Base-by-base conservation (phyloP, 2,888 invertebrate species). In the Creontiades dilutus region DNA sequence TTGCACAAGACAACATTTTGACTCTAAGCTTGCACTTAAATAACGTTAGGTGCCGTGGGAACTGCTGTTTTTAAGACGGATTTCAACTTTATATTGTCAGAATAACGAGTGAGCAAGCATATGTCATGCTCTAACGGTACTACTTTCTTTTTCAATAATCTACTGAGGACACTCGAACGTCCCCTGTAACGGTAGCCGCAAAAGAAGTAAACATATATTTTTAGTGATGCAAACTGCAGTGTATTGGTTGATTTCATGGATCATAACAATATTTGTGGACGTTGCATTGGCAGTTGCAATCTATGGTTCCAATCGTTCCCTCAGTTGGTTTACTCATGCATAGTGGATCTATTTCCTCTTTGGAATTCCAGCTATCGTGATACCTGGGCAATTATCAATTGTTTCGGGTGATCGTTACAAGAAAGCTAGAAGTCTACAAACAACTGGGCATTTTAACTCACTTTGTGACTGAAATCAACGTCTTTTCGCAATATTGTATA, bases 1-100 rank as follows among this genome's bases (percentile, higher is more conserved):
- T 98, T 93, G 97, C 97, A 91, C 98, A 98, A 37, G 97, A 98
- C 93, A 98, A 98, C 94, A 96, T 98, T 92, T 94, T 98, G 91
- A 96, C 97, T 47, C 94, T 98, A 55, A 95, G 96, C 7, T 94
- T 94, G 91, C 95, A 95, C 52, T 94, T 96, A 13, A 95, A 94
- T 0, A 94, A 94, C 89, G 93, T 93, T 11, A 93, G 78, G 9
- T 90, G 47, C 68, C 93, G 23, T 94, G 89, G 92, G 95, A 47
- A 95, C 94, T 93, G 94, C 96, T 92, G 95, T 97, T 86, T 97
- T 96, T 97, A 97, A 94, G 98, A 98, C 94, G 95, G 97, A 93
- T 94, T 97, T 91, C 98, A 98, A 16, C 94, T 95, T 90, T 95
- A 95, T 92, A 91, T 92, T 47, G 91, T 92, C 47, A 90, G 91